A percentile compares a stretch with the other conserved stretches of the same genome.
phyloP scores from a whole-genome alignment of 2,888 invertebrate genomes.

The Brachypterus glaber region DNA sequence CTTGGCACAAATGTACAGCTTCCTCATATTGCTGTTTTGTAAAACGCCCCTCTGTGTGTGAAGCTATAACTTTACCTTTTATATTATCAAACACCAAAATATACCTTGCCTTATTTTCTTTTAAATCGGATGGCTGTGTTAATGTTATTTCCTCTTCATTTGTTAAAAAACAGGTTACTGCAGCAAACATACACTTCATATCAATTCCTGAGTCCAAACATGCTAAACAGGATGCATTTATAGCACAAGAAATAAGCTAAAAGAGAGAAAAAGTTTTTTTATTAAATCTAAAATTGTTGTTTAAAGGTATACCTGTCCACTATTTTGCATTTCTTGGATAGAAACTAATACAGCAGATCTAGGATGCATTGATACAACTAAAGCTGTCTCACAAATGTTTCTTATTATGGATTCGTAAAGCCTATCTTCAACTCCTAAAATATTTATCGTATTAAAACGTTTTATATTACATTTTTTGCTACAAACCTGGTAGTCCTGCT shows the following conservation, averaged over 20 bases:
- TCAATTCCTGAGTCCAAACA: slow-evolving; percentile 74
- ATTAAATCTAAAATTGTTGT: slow-evolving; percentile 3
- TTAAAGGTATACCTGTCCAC: slow-evolving; percentile 67
- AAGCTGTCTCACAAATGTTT: slow-evolving; percentile 66
- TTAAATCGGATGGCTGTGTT: slow-evolving; percentile 35
- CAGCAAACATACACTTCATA: slow-evolving; percentile 73
- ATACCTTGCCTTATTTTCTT: slow-evolving; percentile 52
- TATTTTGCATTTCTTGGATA: slow-evolving; percentile 80
- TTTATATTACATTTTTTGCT: slow-evolving; percentile 5
- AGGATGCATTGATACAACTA: slow-evolving; percentile 66
- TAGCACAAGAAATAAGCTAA: slow-evolving; percentile 66
- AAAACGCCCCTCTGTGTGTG: slow-evolving; percentile 62
- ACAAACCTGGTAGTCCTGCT: slow-evolving; percentile 63
- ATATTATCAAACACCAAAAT: slow-evolving; percentile 67
- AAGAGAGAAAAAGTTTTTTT: slow-evolving; percentile 24
- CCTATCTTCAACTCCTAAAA: slow-evolving; percentile 54
- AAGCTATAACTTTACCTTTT: slow-evolving; percentile 49
- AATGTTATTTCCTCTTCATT: slow-evolving; percentile 44
- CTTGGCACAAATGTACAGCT: slow-evolving; percentile 54
- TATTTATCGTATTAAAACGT: slow-evolving; percentile 1
- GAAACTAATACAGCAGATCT: slow-evolving; percentile 68
- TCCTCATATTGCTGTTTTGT: slow-evolving; percentile 57
- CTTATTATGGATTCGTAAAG: slow-evolving; percentile 64
- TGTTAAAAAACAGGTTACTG: slow-evolving; percentile 63
- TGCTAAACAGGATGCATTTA: slow-evolving; percentile 78